phyloP scores from a whole-genome alignment of 2,113 vertebrate species.

The Nesogale talazaci region DNA sequence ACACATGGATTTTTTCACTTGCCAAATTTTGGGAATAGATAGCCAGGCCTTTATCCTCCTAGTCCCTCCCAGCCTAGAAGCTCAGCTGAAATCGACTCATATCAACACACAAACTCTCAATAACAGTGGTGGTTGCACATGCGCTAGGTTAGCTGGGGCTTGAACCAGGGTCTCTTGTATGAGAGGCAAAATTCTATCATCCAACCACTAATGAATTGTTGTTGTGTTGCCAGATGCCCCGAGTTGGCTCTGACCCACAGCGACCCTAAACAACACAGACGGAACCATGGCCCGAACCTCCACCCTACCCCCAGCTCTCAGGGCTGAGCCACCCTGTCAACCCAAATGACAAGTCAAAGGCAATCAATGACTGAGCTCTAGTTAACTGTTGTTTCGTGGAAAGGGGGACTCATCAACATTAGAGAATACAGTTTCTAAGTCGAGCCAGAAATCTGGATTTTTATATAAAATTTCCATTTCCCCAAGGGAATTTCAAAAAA shows the following conservation, averaged over 20 bases:
- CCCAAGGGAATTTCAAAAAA: conserved; percentile 31
- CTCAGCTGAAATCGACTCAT: not conserved
- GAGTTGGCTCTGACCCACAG: too few relatives aligned
- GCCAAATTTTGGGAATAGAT: not conserved
- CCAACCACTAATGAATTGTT: not conserved
- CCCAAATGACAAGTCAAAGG: too few relatives aligned
- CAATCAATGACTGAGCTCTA: not conserved
- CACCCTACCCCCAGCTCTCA: too few relatives aligned
- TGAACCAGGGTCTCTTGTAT: not conserved
- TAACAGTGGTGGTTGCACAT: not conserved
- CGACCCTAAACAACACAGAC: too few relatives aligned
- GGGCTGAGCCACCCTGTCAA: too few relatives aligned
- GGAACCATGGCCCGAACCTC: too few relatives aligned
- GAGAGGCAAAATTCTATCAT: not conserved
- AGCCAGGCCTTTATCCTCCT: not conserved
- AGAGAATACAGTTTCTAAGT: not conserved
- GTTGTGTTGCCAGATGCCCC: too few relatives aligned
- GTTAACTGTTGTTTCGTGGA: not conserved
- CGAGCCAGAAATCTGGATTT: not conserved
- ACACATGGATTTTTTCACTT: not conserved
- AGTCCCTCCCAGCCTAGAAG: not conserved
- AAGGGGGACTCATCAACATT: not conserved
- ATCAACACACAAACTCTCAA: not conserved
- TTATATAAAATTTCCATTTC: not conserved
- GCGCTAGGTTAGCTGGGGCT: not conserved